A percentile compares a stretch with the other conserved stretches of the same genome.
Conservation (phyloP, 2,888 invertebrate genomes). For the Spilosoma lubricipeda region DNA sequence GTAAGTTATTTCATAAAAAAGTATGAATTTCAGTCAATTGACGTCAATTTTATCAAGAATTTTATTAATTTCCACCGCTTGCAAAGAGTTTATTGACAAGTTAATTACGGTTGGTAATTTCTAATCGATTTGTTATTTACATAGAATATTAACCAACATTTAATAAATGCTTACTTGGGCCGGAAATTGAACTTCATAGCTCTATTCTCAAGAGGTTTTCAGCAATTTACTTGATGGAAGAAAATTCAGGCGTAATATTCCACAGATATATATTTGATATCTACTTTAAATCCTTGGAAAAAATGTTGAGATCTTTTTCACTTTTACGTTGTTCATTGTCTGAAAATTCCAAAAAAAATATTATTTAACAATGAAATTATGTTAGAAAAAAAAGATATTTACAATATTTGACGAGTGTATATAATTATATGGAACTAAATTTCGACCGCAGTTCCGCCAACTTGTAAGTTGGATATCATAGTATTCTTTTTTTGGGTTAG, state of each 20-base stretch:
- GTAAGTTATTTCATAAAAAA: no score
- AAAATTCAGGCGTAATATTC: not conserved
- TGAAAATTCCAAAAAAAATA: not conserved
- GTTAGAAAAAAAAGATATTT: not conserved
- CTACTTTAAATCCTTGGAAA: not conserved
- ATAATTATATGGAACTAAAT: no score
- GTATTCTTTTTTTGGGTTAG: no score
- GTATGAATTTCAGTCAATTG: not conserved
- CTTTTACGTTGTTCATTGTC: not conserved
- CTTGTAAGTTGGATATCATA: no score
- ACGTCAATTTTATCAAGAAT: not conserved
- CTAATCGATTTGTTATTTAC: not conserved
- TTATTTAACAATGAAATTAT: no score
- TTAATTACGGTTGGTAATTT: not conserved
- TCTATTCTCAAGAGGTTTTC: not conserved
- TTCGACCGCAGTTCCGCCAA: no score
- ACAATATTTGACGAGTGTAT: not conserved
- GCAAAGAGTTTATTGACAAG: not conserved
- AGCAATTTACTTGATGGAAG: not conserved
- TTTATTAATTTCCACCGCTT: not conserved
- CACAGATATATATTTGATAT: not conserved
- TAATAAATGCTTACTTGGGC: not conserved
- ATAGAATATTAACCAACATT: not conserved
- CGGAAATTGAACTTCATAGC: slow-evolving; percentile 11
- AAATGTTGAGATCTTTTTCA: not conserved